Conservation (phyloP, 2,888 invertebrate genomes). For the Volucella zonaria region DNA sequence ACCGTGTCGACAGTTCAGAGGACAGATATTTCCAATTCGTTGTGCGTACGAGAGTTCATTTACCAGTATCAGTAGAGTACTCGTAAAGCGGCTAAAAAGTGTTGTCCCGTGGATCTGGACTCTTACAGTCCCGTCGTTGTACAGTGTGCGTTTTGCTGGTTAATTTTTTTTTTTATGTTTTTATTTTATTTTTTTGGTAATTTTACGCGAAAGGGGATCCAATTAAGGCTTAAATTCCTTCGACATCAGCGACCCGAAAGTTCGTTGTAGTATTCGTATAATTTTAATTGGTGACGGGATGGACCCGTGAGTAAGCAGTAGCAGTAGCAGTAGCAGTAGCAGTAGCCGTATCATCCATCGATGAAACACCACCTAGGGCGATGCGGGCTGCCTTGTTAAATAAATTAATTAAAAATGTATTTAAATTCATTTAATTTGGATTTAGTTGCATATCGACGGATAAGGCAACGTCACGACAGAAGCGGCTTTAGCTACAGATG, state of each 20-base stretch:
- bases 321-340: background rate
- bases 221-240: slow-evolving; percentile 68
- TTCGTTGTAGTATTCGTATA: slow-evolving; percentile 17
- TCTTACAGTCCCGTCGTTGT: background rate
- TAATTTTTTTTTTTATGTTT: background rate
- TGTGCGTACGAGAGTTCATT: slow-evolving; percentile 36
- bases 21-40: slow-evolving; percentile 59
- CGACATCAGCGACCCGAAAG: slow-evolving; percentile 36
- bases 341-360: no score
- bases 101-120: background rate
- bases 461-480: slow-evolving; percentile 18
- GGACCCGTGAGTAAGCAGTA: slow-evolving; percentile 34
- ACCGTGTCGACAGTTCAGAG: slow-evolving; percentile 24
- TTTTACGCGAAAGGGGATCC: slow-evolving; percentile 61
- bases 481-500: slow-evolving; percentile 32
- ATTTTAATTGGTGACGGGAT: slow-evolving; percentile 71
- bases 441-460: slow-evolving; percentile 61
- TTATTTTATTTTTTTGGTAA: slow-evolving; percentile 7
- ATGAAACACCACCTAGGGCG: background rate
- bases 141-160: slow-evolving; percentile 15
- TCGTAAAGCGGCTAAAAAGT: slow-evolving; percentile 19
- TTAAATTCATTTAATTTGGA: slow-evolving; percentile 72
- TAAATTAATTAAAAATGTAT: slow-evolving; percentile 73
- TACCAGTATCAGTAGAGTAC: slow-evolving; percentile 1
- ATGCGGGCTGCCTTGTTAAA: slow-evolving; percentile 65